Evolutionary conservation across 2,113 vertebrate genomes (phyloP).

Genomic region (Tyrannus savana): DNA sequence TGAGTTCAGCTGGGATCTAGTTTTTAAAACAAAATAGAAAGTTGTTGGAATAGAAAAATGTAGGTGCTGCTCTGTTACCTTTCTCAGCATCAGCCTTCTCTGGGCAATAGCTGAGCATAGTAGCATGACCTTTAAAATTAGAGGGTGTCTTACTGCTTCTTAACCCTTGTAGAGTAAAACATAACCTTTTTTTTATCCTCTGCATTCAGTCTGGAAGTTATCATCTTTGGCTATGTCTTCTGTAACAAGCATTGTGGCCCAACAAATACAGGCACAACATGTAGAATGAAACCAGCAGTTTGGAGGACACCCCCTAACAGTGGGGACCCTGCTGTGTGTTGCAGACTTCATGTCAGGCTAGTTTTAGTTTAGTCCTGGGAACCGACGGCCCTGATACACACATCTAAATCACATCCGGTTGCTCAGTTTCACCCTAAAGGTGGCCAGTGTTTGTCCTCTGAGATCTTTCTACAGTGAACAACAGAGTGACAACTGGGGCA

Average conservation of each 20-base stretch:
- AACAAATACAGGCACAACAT: neutral
- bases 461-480: neutral
- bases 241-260: neutral
- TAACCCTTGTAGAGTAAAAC: neutral
- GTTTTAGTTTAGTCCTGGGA: neutral
- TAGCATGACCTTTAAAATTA: neutral
- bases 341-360: neutral
- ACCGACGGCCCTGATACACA: neutral
- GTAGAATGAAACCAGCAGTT: neutral
- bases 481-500: neutral
- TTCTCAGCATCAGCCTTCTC: neutral
- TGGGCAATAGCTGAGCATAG: neutral
- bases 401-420: neutral
- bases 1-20: neutral
- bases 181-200: neutral
- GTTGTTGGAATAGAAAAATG: neutral
- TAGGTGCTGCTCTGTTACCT: neutral
- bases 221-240: neutral
- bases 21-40: neutral
- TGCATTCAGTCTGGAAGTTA: neutral
- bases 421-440: neutral
- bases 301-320: neutral
- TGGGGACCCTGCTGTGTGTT: neutral
- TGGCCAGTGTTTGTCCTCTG: neutral
- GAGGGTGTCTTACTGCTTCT: neutral